Percentiles rank a stretch among this genome's conserved stretches.
phyloP scores from a whole-genome alignment of 2,888 invertebrate species.

The Drosophila putrida region DNA sequence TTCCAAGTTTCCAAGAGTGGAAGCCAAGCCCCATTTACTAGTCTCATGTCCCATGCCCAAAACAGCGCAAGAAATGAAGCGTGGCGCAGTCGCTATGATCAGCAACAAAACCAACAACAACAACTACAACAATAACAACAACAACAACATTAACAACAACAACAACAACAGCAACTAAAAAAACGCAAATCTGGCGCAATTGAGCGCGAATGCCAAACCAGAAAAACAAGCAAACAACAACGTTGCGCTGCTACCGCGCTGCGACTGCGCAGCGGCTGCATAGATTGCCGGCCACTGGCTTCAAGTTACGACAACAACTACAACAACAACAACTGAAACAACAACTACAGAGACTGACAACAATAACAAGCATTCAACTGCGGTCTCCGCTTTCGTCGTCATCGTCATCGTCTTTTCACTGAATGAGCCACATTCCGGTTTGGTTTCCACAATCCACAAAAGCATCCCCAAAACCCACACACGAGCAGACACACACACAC shows the following conservation, averaged over 20 bases:
- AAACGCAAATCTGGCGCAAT: slow-evolving; percentile 81
- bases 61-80: slow-evolving; percentile 71
- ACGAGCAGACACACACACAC: slow-evolving; percentile 19
- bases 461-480: slow-evolving; percentile 79
- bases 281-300: slow-evolving; percentile 77
- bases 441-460: slow-evolving; percentile 71
- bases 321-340: slow-evolving; percentile 13
- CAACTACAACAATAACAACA: slow-evolving; percentile 13
- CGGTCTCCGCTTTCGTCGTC: slow-evolving; percentile 39
- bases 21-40: slow-evolving; percentile 53
- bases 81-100: slow-evolving; percentile 63
- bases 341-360: neutral
- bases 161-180: slow-evolving; percentile 32
- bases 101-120: slow-evolving; percentile 25
- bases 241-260: slow-evolving; percentile 15
- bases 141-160: slow-evolving; percentile 9
- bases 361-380: slow-evolving; percentile 29
- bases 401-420: slow-evolving; percentile 70
- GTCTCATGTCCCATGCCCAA: slow-evolving; percentile 10
- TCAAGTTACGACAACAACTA: slow-evolving; percentile 61
- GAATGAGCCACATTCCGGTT: slow-evolving; percentile 81
- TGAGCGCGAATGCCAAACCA: slow-evolving; percentile 80
- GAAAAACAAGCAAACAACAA: slow-evolving; percentile 71
- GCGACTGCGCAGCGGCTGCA: slow-evolving; percentile 40
- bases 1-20: slow-evolving; percentile 21